Percentiles rank a stretch among this genome's conserved stretches.
Evolutionary conservation across 2,888 invertebrate genomes (phyloP).

Genomic region (Pycnomerus fuliginosus): DNA sequence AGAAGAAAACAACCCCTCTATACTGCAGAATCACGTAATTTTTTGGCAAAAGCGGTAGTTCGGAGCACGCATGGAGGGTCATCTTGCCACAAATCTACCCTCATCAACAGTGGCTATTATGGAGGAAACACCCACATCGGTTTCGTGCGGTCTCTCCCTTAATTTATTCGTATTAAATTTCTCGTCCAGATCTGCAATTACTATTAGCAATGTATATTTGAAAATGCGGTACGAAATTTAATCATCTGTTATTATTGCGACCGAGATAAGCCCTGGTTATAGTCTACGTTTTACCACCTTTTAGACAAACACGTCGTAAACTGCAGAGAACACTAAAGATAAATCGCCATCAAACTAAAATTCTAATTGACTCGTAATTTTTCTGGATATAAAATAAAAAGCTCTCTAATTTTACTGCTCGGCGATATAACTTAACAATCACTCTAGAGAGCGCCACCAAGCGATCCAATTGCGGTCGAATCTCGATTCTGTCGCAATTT

Average conservation of each 20-base stretch:
- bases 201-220: slow-evolving; percentile 32
- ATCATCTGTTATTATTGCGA: no score
- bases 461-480: neutral
- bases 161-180: slow-evolving; percentile 34
- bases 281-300: no score
- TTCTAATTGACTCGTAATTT: slow-evolving; percentile 3
- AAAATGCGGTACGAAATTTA: no score
- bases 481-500: neutral
- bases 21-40: slow-evolving; percentile 2
- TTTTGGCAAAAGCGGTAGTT: slow-evolving; percentile 9
- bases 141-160: slow-evolving; percentile 24
- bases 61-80: slow-evolving; percentile 10
- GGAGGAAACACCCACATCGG: slow-evolving; percentile 15
- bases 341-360: neutral
- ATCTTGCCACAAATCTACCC: slow-evolving; percentile 15
- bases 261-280: no score
- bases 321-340: neutral
- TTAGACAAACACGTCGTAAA: neutral
- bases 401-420: neutral
- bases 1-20: slow-evolving; percentile 5
- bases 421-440: slow-evolving; percentile 2
- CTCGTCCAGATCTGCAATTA: slow-evolving; percentile 32
- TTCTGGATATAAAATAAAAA: neutral
- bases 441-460: neutral
- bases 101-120: slow-evolving; percentile 15